A percentile compares a stretch with the other conserved stretches of the same genome.
Conservation (phyloP, 2,797 vertebrate species). For the Fistularia commersonii region DNA sequence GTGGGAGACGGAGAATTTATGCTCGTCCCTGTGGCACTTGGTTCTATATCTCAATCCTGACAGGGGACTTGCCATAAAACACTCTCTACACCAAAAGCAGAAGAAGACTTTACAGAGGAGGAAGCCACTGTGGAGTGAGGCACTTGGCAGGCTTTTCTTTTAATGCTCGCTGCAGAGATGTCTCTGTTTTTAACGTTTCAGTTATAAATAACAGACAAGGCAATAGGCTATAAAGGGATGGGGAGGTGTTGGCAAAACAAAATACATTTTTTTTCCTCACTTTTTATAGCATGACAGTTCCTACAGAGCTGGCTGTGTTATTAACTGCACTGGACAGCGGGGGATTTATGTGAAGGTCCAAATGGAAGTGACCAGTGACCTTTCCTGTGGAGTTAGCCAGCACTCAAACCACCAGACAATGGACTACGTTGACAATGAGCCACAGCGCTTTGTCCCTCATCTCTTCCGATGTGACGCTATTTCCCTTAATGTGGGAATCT, state of each 20-base stretch:
- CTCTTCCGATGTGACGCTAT: slow-evolving; percentile 62
- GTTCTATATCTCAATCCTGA: slow-evolving; percentile 72
- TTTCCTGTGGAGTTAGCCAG: slow-evolving; percentile 65
- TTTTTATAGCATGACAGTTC: slow-evolving; percentile 52
- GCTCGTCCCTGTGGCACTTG: slow-evolving; percentile 63
- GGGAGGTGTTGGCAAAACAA: slow-evolving; percentile 66
- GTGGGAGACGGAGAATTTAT: slow-evolving; percentile 69
- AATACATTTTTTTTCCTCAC: slow-evolving; percentile 35
- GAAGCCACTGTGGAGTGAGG: slow-evolving; percentile 41
- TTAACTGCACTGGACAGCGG: slow-evolving; percentile 54
- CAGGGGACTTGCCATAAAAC: slow-evolving; percentile 67
- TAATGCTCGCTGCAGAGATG: slow-evolving; percentile 62
- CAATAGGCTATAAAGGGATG: slow-evolving; percentile 58
- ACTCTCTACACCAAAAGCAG: slow-evolving; percentile 53
- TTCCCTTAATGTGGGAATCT: slow-evolving; percentile 67
- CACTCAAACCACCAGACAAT: slow-evolving; percentile 63
- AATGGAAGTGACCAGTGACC: slow-evolving; percentile 76
- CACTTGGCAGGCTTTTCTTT: slow-evolving; percentile 51
- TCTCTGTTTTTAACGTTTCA: slow-evolving; percentile 74
- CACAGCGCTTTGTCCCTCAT: slow-evolving; percentile 56
- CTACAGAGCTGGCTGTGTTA: slow-evolving; percentile 52
- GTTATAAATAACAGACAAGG: slow-evolving; percentile 70
- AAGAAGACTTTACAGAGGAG: slow-evolving; percentile 43
- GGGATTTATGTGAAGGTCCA: slow-evolving; percentile 70
- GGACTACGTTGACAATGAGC: slow-evolving; percentile 63